phyloP scores from a whole-genome alignment of 2,888 invertebrate genomes.

The Parnassius orleans region DNA sequence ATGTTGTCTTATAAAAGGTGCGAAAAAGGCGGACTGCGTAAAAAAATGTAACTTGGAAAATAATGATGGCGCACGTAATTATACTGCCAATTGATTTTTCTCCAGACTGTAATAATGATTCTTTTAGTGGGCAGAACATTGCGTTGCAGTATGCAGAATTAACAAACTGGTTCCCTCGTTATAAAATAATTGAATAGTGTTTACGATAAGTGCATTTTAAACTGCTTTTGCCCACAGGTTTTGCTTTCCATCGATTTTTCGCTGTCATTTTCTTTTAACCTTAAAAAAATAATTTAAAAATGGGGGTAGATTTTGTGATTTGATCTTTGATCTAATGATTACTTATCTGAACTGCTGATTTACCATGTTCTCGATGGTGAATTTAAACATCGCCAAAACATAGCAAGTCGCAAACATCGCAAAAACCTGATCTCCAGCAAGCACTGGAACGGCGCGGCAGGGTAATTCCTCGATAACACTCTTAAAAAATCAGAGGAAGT shows the following conservation, averaged over 20 bases:
- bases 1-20: constrained; percentile 17
- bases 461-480: too few relatives aligned
- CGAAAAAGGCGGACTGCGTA: constrained; percentile 8
- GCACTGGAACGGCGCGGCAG: too few relatives aligned
- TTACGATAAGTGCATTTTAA: constrained; percentile 21
- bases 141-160: constrained; percentile 25
- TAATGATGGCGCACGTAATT: constrained; percentile 40
- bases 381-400: too few relatives aligned
- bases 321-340: too few relatives aligned
- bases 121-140: constrained; percentile 34
- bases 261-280: constrained; percentile 2
- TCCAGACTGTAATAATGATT: constrained; percentile 29
- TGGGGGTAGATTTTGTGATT: too few relatives aligned
- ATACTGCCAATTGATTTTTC: constrained; percentile 48
- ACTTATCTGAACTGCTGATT: too few relatives aligned
- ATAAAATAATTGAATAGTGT: constrained; percentile 30
- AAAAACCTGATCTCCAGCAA: too few relatives aligned
- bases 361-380: too few relatives aligned
- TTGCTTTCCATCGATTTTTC: constrained; percentile 5
- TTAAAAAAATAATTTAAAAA: too few relatives aligned
- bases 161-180: constrained; percentile 32
- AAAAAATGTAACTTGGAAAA: constrained; percentile 28
- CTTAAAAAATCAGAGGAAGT: too few relatives aligned
- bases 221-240: background rate
- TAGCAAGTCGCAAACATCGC: too few relatives aligned